Base-by-base conservation (phyloP, 92 coral and sea anemone species). In the Palythoa heliodiscus region DNA sequence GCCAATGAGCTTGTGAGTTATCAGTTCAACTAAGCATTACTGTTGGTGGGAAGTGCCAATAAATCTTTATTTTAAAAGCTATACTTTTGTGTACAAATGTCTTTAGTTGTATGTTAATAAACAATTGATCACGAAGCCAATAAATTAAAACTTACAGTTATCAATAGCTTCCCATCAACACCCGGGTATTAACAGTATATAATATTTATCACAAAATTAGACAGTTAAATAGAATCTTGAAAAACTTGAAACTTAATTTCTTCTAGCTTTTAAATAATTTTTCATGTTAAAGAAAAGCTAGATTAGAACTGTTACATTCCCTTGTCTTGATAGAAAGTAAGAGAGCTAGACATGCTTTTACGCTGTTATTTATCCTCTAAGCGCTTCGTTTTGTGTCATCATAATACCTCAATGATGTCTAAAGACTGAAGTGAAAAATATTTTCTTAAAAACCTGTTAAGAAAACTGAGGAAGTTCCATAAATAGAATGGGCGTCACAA, bases 91-190 rank as follows among this genome's bases (percentile, higher is more conserved):
- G 63, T 57, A 57, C 58, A 53, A 53, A 53, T 53, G 3, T 53
- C 58, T 53, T 53, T 53, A 53, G 58, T 53, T 53, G 58, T 17
- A 57, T 11, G 63, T 57, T 57, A 57, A 57, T 13, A 57, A 57
- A 57, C 63, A 57, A 57, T 57, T 57, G 17, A 57, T 57, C 63
- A 57, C 63, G 63, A 57, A 57, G 63, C 63, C 63, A 57, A 57
- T 57, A 57, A 11, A 57, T 57, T 57, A 57, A 57, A 57, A 57
- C 63, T 57, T 57, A 11, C 63, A 11, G 63, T 57, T 11, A 57
- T 57, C 63, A 57, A 57, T 57, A 57, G 63, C 17, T 11, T 11
- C 63, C 63, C 63, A 13, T 57, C 63, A 57, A 57, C 63, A 57
- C 63, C 63, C 17, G 17, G 63, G 17, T 13, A 11, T 57, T 57